phyloP scores from a whole-genome alignment of 2,797 vertebrate species.

The Sphenodon punctatus region DNA sequence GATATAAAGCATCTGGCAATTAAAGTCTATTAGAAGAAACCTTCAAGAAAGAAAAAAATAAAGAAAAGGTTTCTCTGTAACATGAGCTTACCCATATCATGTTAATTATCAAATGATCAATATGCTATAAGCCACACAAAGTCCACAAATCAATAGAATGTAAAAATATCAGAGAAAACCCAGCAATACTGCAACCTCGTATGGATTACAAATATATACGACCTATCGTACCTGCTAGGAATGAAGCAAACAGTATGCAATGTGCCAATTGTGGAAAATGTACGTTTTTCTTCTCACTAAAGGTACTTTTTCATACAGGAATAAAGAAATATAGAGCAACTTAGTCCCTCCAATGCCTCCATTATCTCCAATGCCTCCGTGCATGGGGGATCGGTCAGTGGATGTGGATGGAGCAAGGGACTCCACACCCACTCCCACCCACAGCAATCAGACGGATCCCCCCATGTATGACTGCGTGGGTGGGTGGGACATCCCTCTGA shows the following conservation, averaged over 20 bases:
- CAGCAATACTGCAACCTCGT: not conserved
- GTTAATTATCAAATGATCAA: not conserved
- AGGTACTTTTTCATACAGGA: not conserved
- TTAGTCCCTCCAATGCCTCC: too few species aligned
- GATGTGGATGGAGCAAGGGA: too few species aligned
- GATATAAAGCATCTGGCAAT: not conserved
- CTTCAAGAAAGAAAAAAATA: not conserved
- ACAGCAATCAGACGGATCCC: too few species aligned
- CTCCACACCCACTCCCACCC: too few species aligned
- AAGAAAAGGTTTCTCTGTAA: not conserved
- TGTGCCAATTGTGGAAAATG: not conserved
- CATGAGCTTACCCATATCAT: not conserved
- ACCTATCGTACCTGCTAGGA: not conserved
- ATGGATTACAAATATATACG: not conserved
- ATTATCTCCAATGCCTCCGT: too few species aligned
- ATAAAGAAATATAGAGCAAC: conserved; percentile 29
- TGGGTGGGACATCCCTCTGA: too few species aligned
- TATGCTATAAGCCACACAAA: not conserved
- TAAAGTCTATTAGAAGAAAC: not conserved
- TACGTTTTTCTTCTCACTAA: not conserved
- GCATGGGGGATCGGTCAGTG: too few species aligned
- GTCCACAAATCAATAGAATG: not conserved
- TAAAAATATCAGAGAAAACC: not conserved
- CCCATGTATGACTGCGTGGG: too few species aligned
- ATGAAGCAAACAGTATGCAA: not conserved